A percentile compares a stretch with the other conserved stretches of the same genome.
These are phyloP conservation scores for Ophraella communa DNA, from an alignment of 2,888 invertebrate genomes.

Conservation along the genomic window DNA sequence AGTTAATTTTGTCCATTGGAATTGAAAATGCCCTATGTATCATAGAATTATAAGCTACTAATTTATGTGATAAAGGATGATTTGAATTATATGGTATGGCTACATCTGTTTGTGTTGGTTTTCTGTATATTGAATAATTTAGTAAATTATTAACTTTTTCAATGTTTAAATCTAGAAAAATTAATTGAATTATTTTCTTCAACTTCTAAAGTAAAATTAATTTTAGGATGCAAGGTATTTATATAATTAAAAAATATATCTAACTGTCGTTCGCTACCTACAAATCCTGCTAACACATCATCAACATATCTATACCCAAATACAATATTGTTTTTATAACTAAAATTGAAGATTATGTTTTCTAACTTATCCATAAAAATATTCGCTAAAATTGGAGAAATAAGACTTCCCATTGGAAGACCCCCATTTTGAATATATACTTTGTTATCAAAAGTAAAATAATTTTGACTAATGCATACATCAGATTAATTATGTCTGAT, in stretches of 20 bases:
- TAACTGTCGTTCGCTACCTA: neutral
- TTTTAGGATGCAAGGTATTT: neutral
- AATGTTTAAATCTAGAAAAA: neutral
- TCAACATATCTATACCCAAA: neutral
- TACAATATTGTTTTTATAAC: neutral
- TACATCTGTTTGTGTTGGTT: neutral
- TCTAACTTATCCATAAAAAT: neutral
- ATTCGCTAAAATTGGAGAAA: too few relatives aligned
- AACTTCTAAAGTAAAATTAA: neutral
- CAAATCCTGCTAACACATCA: neutral
- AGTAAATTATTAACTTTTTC: neutral
- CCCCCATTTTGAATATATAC: neutral
- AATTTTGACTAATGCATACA: too few relatives aligned
- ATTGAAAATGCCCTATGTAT: too few relatives aligned
- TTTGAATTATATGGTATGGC: neutral
- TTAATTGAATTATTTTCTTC: neutral
- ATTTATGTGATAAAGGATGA: neutral
- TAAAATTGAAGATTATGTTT: neutral
- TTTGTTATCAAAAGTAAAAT: too few relatives aligned
- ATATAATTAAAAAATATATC: neutral
- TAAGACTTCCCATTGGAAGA: neutral
- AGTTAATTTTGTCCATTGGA: too few relatives aligned
- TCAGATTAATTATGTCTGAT: too few relatives aligned
- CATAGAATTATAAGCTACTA: neutral
- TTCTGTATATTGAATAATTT: neutral